phyloP scores from a whole-genome alignment of 2,113 vertebrate species.

The Dissostichus mawsoni region DNA sequence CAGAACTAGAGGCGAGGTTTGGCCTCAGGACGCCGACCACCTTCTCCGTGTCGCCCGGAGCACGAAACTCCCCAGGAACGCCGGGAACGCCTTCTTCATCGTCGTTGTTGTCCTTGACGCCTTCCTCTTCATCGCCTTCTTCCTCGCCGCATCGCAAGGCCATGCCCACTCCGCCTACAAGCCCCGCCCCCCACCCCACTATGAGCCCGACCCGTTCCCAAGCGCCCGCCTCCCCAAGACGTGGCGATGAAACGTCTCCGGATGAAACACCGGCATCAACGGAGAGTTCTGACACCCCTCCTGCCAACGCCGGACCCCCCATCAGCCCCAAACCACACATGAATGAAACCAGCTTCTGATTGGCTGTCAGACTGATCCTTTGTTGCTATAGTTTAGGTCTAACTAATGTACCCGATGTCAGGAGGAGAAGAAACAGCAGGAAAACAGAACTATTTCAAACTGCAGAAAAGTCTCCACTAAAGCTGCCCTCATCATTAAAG shows the following conservation, averaged over 20 bases:
- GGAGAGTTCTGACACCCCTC: slow-evolving; percentile 53
- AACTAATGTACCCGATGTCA: not conserved
- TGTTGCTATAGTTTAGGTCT: not conserved
- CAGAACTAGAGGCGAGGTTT: slow-evolving; percentile 77
- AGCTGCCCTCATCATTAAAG: too few relatives aligned
- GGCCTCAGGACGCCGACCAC: slow-evolving; percentile 58
- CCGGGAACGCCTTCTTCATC: slow-evolving; percentile 25
- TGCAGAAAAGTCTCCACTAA: too few relatives aligned
- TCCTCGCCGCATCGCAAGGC: slow-evolving; percentile 33
- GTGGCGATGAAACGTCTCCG: not conserved
- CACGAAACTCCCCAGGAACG: slow-evolving; percentile 24
- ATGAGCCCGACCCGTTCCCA: slow-evolving; percentile 57
- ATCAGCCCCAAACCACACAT: slow-evolving; percentile 84
- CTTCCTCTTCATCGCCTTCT: not conserved
- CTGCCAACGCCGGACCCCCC: slow-evolving; percentile 45
- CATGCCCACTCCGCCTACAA: slow-evolving; percentile 47
- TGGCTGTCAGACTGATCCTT: not conserved
- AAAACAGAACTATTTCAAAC: too few relatives aligned
- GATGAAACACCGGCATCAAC: slow-evolving; percentile 54
- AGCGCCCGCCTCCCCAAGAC: slow-evolving; percentile 34
- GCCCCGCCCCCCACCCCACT: slow-evolving; percentile 46
- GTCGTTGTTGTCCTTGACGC: not conserved
- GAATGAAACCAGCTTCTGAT: slow-evolving; percentile 92
- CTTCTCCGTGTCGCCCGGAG: slow-evolving; percentile 55
- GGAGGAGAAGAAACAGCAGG: too few relatives aligned